Evolutionary conservation across 2,113 vertebrate genomes (phyloP), one percentile per base, ranked within the genome.

Genomic region (Stercorarius parasiticus): DNA sequence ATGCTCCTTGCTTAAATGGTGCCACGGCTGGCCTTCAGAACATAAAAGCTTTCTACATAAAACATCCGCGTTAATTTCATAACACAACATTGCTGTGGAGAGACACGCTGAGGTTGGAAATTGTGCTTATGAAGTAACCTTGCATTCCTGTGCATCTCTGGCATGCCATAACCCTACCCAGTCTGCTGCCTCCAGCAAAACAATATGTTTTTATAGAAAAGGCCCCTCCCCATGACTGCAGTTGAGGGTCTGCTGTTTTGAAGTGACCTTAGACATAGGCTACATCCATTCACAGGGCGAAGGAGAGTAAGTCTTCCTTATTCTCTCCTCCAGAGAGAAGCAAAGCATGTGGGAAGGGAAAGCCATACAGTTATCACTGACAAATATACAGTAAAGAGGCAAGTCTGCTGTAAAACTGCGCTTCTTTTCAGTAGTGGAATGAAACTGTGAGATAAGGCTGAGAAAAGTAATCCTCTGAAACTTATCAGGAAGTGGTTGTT

Each of bases 371-470:
- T 50, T 52, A 38, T 26, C 42, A 73, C 49, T 38, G 40, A 83
- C 66, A 76, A 91, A 85, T 67, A 42, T 0, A 27, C 5, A 65
- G 40, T 32, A 38, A 76, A 58, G 53, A 64, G 29, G 11, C 7
- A 64, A 86, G 53, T 52, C 38, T 65, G 58, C 30, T 87, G 70
- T 93, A 72, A 92, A 96, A 95, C 17, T 86, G 47, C 29, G 50
- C 55, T 86, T 84, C 79, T 97, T 93, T 95, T 90, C 87, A 70
- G 83, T 26, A 84, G 59, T 50, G 17, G n/a, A 96, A 95, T 66
- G 53, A 90, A 97, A 95, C 71, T 73, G 43, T 66, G 90, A 98
- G 93, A 97, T 97, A 97, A 97, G 77, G 69, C 49, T 93, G 86
- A 77, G 69, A 82, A 94, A 96, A 98, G 42, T 29, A 71, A 77